A percentile compares a stretch with the other conserved stretches of the same genome.
Evolutionary conservation across 2,888 invertebrate genomes (phyloP).

Genomic region (Drepanosiphum platanoidis): DNA sequence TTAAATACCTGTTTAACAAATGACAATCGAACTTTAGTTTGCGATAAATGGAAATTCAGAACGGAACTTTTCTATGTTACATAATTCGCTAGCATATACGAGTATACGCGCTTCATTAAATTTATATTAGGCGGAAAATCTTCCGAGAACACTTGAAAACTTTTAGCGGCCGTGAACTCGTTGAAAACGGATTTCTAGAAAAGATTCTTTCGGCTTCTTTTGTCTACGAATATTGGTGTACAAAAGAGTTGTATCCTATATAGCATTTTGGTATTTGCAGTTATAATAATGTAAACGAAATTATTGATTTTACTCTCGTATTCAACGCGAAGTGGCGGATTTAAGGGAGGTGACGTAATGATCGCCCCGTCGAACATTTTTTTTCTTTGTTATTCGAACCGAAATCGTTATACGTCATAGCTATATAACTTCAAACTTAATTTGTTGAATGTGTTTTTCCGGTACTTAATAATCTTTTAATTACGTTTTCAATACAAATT

Average conservation of each 20-base stretch:
- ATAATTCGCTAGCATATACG: neutral
- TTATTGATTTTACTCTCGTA: slow-evolving; percentile 6
- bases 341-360: too few species aligned
- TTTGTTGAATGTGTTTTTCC: too few species aligned
- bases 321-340: too few species aligned
- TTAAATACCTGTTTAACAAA: neutral
- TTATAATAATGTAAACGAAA: neutral
- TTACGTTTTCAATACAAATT: too few species aligned
- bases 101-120: neutral
- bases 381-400: too few species aligned
- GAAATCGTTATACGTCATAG: too few species aligned
- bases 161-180: neutral
- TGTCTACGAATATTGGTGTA: neutral
- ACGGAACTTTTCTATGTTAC: neutral
- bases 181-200: neutral
- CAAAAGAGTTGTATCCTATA: neutral
- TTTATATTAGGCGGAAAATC: neutral
- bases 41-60: neutral
- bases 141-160: neutral
- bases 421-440: too few species aligned
- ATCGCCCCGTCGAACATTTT: too few species aligned
- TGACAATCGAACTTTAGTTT: neutral
- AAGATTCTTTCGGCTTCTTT: neutral
- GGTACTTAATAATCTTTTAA: too few species aligned
- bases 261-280: neutral